Conservation (phyloP, 2,888 invertebrate species). For the Athetis lepigone region DNA sequence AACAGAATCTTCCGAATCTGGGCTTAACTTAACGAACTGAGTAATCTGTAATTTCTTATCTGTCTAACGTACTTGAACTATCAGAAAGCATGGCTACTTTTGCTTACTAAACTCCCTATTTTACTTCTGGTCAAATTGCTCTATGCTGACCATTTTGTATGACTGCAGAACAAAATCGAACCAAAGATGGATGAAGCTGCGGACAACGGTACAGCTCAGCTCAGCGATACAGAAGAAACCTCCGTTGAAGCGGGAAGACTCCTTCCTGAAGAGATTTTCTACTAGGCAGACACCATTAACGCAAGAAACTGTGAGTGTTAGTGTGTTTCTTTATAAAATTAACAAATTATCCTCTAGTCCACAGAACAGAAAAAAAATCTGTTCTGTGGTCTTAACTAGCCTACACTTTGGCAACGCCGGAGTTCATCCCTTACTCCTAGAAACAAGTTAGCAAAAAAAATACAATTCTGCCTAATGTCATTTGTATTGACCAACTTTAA, state of each 20-base stretch:
- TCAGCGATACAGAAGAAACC: conserved; percentile 97
- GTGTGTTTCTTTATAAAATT: neutral
- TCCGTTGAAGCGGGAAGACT: conserved; percentile 97
- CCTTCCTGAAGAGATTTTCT: conserved; percentile 98
- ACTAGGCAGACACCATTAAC: conserved; percentile 97
- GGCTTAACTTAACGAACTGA: conserved; percentile 58
- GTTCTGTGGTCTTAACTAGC: too few relatives aligned
- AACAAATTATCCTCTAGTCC: too few relatives aligned
- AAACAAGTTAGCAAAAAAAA: too few relatives aligned
- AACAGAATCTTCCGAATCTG: conserved; percentile 63
- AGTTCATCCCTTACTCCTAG: too few relatives aligned
- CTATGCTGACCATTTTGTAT: conserved; percentile 59
- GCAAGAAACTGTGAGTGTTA: conserved; percentile 93
- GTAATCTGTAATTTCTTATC: conserved; percentile 60
- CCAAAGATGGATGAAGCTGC: conserved; percentile 98
- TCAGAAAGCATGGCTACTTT: conserved; percentile 78
- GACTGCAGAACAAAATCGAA: conserved; percentile 96
- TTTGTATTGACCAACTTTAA: too few relatives aligned
- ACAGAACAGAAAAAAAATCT: too few relatives aligned
- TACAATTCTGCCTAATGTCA: too few relatives aligned
- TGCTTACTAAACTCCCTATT: conserved; percentile 68
- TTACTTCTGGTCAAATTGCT: conserved; percentile 21
- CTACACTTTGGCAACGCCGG: too few relatives aligned
- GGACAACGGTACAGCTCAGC: conserved; percentile 97
- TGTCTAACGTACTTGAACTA: conserved; percentile 63